A percentile compares a stretch with the other conserved stretches of the same genome.
Conservation (phyloP, 2,797 vertebrate species). For the Hydrophis major region DNA sequence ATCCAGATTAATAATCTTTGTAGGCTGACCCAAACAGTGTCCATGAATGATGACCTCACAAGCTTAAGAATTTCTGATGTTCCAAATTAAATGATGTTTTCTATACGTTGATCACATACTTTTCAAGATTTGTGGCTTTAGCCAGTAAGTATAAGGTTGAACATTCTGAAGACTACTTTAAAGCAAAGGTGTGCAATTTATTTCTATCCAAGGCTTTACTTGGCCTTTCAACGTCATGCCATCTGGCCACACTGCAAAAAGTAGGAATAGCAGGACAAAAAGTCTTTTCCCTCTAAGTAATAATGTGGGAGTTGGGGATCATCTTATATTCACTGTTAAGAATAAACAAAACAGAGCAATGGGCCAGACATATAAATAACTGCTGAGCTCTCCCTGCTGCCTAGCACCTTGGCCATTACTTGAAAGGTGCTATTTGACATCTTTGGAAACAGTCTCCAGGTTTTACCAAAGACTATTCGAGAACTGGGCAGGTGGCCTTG, state of each 20-base stretch:
- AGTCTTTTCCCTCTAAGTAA: neutral
- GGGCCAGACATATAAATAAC: neutral
- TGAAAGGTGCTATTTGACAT: neutral
- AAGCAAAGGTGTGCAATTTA: neutral
- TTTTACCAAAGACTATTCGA: neutral
- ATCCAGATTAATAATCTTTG: neutral
- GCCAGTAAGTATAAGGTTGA: neutral
- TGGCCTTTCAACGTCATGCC: neutral
- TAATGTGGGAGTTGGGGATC: neutral
- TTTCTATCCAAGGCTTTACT: neutral
- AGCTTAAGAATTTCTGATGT: neutral
- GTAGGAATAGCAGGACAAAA: neutral
- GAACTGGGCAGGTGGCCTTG: neutral
- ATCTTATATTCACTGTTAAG: neutral
- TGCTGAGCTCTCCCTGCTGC: neutral
- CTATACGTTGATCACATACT: neutral
- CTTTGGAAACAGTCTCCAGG: neutral
- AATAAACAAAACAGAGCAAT: neutral
- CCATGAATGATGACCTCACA: neutral
- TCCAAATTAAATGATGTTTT: neutral
- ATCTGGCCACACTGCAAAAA: neutral
- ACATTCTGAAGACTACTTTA: neutral
- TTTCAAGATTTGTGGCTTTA: conserved; percentile 1
- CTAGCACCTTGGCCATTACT: neutral
- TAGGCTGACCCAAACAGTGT: neutral